Base-by-base conservation (phyloP, 1,140 invertebrate genomes). In the Orius insidiosus region DNA sequence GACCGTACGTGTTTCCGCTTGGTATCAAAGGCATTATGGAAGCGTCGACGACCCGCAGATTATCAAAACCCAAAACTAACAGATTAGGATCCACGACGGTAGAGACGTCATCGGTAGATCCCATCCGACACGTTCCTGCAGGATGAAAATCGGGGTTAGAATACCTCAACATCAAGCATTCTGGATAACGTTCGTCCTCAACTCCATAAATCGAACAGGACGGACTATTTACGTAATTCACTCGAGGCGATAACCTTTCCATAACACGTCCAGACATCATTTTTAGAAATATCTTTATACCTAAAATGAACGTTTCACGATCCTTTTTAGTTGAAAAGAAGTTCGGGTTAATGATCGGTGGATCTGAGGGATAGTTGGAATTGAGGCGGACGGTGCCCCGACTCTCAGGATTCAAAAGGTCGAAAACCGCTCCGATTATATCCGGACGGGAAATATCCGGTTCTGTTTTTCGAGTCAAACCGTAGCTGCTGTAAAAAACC, bases 121-220 rank as follows among this genome's bases (percentile, higher is more conserved):
- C 72, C 73, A 77, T 76, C 57, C 64, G 70, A 36, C 66, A 70
- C 2, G 71, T 75, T 2, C 71, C 68, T 10, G 68, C 69, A 58
- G 80, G 80, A 52, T 72, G 70, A 8, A 5, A 60, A 74, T 58
- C 87, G 80, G 54, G 18, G 18, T 46, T 13, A 3, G 45, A n/a
- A 14, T 46, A 46, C n/a, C 37, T 11, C 6, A n/a, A 9, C 4
- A 38, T 24, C 2, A 37, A 3, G n/a, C 45, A 46, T 1, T n/a
- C 11, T 3, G 24, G 19, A 14, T 13, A 37, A 7, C 24, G 24
- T 7, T 24, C 24, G 7, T 24, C 24, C 3, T 10, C 14, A n/a
- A 24, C 5, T 5, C n/a, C 14, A 5, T 8, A 5, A 9, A 9
- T 4, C 3, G 35, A 14, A 14, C n/a, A 11, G 9, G 35, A 11